Conservation (phyloP, 2,888 invertebrate genomes). For the Dryobotodes eremita region DNA sequence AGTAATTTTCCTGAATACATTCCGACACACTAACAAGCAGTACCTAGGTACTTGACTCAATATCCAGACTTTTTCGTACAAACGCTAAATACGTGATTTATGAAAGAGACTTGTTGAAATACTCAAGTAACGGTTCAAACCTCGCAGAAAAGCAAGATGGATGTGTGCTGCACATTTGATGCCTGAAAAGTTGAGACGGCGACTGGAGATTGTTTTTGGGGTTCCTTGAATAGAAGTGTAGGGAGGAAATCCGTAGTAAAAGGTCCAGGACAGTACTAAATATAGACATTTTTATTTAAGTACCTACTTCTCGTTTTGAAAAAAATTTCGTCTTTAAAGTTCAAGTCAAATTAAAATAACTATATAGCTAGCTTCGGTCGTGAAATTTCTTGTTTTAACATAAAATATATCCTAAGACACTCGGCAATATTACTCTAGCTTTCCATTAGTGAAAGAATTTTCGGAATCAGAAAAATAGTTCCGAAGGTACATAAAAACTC, state of each 20-base stretch:
- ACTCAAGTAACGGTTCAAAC: conserved; percentile 60
- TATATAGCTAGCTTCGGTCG: too few relatives aligned
- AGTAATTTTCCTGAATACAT: too few relatives aligned
- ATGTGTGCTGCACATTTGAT: conserved; percentile 66
- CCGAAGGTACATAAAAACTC: not conserved
- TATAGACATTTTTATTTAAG: not conserved
- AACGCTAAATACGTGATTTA: conserved; percentile 58
- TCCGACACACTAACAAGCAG: not conserved
- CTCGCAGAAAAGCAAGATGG: conserved; percentile 65
- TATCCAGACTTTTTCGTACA: conserved; percentile 26
- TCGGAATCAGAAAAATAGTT: not conserved
- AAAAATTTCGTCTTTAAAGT: not conserved
- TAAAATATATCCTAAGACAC: too few relatives aligned
- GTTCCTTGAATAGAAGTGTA: conserved; percentile 27
- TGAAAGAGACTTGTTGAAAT: conserved; percentile 62
- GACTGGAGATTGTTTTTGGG: conserved; percentile 55
- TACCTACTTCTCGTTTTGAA: too few relatives aligned
- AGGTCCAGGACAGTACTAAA: not conserved
- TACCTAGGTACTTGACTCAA: not conserved
- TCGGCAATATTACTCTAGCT: not conserved
- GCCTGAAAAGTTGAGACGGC: conserved; percentile 56
- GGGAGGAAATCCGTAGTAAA: not conserved
- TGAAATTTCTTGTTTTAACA: too few relatives aligned
- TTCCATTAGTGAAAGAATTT: not conserved
- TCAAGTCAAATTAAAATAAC: not conserved